A percentile compares a stretch with the other conserved stretches of the same genome.
Conservation (phyloP, 2,888 invertebrate genomes). For the Lucinisca nassula region DNA sequence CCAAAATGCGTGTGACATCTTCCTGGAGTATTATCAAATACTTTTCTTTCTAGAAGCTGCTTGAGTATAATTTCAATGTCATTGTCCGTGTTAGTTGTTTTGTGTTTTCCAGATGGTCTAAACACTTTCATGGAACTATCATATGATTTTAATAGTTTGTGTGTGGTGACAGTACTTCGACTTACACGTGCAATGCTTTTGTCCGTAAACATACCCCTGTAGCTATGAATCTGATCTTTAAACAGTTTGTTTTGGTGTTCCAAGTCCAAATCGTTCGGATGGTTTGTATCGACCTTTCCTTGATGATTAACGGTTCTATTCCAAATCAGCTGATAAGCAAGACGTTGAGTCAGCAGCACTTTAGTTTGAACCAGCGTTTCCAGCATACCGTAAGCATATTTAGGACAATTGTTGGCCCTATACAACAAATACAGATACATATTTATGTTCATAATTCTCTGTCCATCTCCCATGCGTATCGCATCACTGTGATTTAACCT, state of each 20-base stretch:
- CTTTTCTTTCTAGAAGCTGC: background rate
- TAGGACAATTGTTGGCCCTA: conserved; percentile 44
- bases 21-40: background rate
- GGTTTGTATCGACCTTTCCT: conserved; percentile 48
- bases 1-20: background rate
- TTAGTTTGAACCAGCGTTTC: conserved; percentile 46
- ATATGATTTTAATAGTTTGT: background rate
- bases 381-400: conserved; percentile 56
- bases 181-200: conserved; percentile 49
- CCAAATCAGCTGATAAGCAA: conserved; percentile 48
- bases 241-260: conserved; percentile 55
- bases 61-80: background rate
- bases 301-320: conserved; percentile 59
- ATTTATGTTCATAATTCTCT: conserved; percentile 35
- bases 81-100: background rate
- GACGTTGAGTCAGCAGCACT: conserved; percentile 37
- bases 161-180: background rate
- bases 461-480: conserved; percentile 49
- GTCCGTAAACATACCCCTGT: conserved; percentile 54
- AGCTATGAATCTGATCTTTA: conserved; percentile 56
- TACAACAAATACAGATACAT: conserved; percentile 35
- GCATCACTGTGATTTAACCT: conserved; percentile 48
- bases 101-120: conserved; percentile 27
- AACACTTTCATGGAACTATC: background rate
- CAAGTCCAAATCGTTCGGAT: conserved; percentile 61